Conservation (phyloP, 1,140 invertebrate species). For the Thaumetopoea pityocampa region DNA sequence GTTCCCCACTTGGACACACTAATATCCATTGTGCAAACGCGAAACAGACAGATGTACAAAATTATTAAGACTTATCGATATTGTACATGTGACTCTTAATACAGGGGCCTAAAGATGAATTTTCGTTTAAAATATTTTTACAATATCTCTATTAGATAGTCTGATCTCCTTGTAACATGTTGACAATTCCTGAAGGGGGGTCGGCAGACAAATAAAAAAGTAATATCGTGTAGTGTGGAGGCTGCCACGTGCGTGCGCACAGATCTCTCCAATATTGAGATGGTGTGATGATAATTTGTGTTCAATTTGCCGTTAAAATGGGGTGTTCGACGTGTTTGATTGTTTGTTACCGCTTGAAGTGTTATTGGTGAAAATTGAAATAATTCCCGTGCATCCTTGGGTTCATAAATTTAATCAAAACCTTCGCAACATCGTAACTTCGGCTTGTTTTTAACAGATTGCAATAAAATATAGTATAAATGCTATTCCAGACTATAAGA, state of each 20-base stretch:
- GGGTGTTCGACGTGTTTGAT: constrained; percentile 15
- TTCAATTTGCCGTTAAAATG: constrained; percentile 48
- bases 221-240: constrained; percentile 47
- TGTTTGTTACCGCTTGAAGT: not conserved
- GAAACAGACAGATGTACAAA: constrained; percentile 35
- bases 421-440: too few relatives aligned
- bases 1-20: constrained; percentile 46
- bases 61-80: constrained; percentile 20
- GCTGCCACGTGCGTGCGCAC: constrained; percentile 46
- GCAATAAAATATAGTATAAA: too few relatives aligned
- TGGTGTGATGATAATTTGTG: constrained; percentile 59
- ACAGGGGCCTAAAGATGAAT: constrained; percentile 5
- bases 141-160: not conserved
- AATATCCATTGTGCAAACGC: constrained; percentile 65
- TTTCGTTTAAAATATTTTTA: constrained; percentile 5
- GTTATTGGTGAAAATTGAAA: not conserved
- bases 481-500: too few relatives aligned
- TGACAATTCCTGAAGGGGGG: constrained; percentile 62
- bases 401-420: too few relatives aligned
- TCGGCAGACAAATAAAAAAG: constrained; percentile 68
- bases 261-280: constrained; percentile 44
- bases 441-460: too few relatives aligned
- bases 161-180: constrained; percentile 48
- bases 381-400: too few relatives aligned
- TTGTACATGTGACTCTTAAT: not conserved